These are phyloP conservation scores for Martes martes DNA, from an alignment of 2,113 vertebrate species.

Conservation along the genomic window DNA sequence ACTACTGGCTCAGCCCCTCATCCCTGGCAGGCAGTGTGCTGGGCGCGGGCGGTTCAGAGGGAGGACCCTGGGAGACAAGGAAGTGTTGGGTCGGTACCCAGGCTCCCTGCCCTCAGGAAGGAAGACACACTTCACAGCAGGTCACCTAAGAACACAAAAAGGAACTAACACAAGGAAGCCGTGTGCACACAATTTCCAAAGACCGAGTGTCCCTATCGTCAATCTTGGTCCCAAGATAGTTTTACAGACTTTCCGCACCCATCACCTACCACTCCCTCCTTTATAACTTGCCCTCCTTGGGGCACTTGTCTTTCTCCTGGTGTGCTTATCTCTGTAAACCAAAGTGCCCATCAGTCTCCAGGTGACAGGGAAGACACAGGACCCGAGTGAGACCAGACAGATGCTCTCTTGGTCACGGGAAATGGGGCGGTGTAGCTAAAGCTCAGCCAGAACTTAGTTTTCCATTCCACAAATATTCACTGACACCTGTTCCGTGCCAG, in stretches of 20 bases:
- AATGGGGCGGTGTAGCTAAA: not conserved
- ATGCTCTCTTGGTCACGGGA: not conserved
- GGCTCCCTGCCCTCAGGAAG: not conserved
- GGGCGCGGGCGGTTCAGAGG: rapidly evolving
- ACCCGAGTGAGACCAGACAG: not conserved
- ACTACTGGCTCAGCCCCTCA: not conserved
- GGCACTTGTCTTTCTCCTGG: not conserved
- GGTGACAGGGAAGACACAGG: not conserved
- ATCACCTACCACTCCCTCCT: not conserved
- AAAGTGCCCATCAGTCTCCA: not conserved
- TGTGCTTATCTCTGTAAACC: not conserved
- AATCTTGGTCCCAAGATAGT: not conserved
- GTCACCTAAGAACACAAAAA: not conserved
- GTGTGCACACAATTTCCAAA: rapidly evolving
- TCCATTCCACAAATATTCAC: rapidly evolving
- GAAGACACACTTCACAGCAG: not conserved
- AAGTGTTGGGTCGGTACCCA: not conserved
- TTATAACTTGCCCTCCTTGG: not conserved
- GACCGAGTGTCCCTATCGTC: rapidly evolving
- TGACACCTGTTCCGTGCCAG: no score
- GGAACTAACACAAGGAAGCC: rapidly evolving
- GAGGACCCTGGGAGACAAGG: no score
- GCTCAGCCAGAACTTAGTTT: not conserved
- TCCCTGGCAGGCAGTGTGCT: not conserved
- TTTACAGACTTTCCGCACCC: rapidly evolving